Evolutionary conservation across 2,888 invertebrate genomes (phyloP), one percentile per base, ranked within the genome.

Genomic region (Drosophila anceps): DNA sequence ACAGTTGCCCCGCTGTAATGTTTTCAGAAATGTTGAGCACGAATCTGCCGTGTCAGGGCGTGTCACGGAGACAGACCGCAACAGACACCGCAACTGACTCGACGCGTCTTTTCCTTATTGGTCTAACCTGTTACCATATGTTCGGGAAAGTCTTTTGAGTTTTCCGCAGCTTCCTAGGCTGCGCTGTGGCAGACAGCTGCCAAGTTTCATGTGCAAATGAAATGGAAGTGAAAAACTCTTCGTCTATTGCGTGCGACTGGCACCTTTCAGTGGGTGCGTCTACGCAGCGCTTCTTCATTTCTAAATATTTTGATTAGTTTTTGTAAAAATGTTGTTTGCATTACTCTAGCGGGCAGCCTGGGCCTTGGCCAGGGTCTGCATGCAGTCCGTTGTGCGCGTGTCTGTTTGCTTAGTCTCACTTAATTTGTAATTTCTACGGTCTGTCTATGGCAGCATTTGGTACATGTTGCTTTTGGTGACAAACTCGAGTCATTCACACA

Each of bases 251-350:
- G 9, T 50, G 71, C 43, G 69, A 67, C 64, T 76, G 81, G 65
- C 84, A 84, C 84, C 84, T 84, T 89, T 84, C 84, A 79, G 69
- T 64, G 64, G 43, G 57, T 43, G 57, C 31, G 57, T 41, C 55
- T 27, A 29, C 9, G 31, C 57, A 44, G 54, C 57, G 61, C 63
- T 61, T 62, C 54, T 62, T 39, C 39, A 43, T 71, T 68, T 75
- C 77, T 70, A 85, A 85, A 85, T 85, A 88, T 90, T 85, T 85
- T 85, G 84, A 90, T 85, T 90, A 78, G 90, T 77, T 72, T 83
- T 70, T 85, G 84, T 88, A 85, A 90, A 77, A 72, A 37, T 53
- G 50, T 27, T 88, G 90, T 76, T 76, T 76, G 81, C 69, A 59
- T 68, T 69, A 65, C 48, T 50, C 51, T 33, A 55, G 74, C 54